phyloP scores from a whole-genome alignment of 2,113 vertebrate species.

The Cephalopholis sonnerati region DNA sequence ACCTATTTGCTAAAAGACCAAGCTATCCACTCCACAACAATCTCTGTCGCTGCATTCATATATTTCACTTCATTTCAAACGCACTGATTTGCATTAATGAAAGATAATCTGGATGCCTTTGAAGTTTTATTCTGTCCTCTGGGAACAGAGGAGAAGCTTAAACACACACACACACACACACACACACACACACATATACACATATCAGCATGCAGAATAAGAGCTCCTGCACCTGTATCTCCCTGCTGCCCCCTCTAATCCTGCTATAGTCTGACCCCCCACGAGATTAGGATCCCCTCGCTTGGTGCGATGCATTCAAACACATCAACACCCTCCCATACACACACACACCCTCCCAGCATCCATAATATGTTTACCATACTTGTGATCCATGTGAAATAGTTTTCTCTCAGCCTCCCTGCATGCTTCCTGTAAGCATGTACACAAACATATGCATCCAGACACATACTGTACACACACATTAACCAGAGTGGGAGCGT shows the following conservation, averaged over 20 bases:
- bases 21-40: constrained; percentile 38
- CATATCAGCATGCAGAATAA: constrained; percentile 61
- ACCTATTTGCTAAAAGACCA: constrained; percentile 44
- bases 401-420: constrained; percentile 15
- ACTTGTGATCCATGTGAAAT: constrained; percentile 26
- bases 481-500: not conserved
- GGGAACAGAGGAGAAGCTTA: constrained; percentile 54
- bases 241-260: constrained; percentile 50
- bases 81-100: constrained; percentile 77
- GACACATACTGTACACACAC: not conserved
- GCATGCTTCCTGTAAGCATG: constrained; percentile 1
- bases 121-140: constrained; percentile 71
- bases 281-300: constrained; percentile 53
- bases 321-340: constrained; percentile 28
- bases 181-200: constrained; percentile 33
- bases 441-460: constrained; percentile 27
- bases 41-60: constrained; percentile 55
- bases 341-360: not conserved
- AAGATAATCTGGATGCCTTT: constrained; percentile 76
- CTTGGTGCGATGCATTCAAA: constrained; percentile 45
- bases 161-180: constrained; percentile 25
- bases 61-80: constrained; percentile 68
- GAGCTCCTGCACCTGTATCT: constrained; percentile 61
- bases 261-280: constrained; percentile 61
- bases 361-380: constrained; percentile 43